Percentiles rank a stretch among this genome's conserved stretches.
These are phyloP conservation scores for Microtus richardsoni DNA, from an alignment of 2,113 vertebrate genomes.

Conservation along the genomic window DNA sequence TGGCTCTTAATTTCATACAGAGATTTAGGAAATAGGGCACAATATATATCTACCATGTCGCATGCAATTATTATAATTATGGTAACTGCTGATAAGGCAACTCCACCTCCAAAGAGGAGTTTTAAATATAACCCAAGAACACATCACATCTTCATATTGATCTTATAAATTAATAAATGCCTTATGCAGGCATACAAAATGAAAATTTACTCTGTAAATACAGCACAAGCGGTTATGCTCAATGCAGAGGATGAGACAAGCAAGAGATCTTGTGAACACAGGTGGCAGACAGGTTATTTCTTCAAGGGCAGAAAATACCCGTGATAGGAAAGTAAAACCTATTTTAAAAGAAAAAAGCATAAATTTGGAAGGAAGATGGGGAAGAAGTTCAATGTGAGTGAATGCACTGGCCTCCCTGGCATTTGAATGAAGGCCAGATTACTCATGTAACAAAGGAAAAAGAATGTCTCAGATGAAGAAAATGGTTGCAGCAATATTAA, in stretches of 20 bases:
- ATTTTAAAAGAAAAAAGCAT: background rate
- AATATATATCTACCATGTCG: conserved; percentile 26
- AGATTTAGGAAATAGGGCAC: conserved; percentile 69
- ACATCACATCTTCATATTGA: conserved; percentile 53
- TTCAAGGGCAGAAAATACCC: background rate
- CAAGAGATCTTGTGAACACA: accelerated
- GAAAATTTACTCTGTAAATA: conserved; percentile 21
- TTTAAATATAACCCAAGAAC: conserved; percentile 64
- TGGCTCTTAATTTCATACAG: conserved; percentile 15
- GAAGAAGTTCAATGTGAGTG: background rate
- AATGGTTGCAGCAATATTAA: background rate
- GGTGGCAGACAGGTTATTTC: background rate
- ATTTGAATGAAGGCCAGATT: background rate
- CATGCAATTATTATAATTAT: conserved; percentile 57
- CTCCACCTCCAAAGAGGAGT: background rate
- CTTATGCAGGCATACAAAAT: background rate
- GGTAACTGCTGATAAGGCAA: conserved; percentile 53
- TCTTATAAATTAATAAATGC: conserved; percentile 68
- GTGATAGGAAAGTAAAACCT: background rate
- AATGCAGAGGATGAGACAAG: background rate
- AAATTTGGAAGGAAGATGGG: accelerated
- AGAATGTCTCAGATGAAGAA: background rate
- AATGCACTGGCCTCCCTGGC: background rate
- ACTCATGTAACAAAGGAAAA: background rate
- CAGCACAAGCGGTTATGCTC: background rate